Percentiles rank a stretch among this genome's conserved stretches.
Evolutionary conservation across 2,888 invertebrate species (phyloP).

Genomic region (Torymus tubicola): DNA sequence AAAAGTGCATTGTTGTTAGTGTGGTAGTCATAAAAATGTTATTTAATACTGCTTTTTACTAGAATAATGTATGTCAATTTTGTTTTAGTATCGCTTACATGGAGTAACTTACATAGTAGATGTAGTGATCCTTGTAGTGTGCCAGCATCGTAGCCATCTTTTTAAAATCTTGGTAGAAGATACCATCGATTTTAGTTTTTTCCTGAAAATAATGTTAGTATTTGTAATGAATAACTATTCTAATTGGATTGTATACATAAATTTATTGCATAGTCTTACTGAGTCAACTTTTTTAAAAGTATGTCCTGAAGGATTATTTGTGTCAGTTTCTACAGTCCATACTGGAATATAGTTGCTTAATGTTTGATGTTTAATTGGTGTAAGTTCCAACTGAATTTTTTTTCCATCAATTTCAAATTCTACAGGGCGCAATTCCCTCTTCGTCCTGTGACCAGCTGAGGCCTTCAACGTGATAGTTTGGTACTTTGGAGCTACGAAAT

Average conservation of each 20-base stretch:
- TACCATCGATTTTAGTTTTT: slow-evolving; percentile 17
- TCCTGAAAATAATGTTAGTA: too few relatives aligned
- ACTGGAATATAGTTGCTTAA: slow-evolving; percentile 8
- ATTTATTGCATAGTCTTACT: too few relatives aligned
- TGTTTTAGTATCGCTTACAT: too few relatives aligned
- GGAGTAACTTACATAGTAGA: slow-evolving; percentile 50
- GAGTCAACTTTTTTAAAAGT: not conserved
- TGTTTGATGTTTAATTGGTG: not conserved
- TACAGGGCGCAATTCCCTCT: slow-evolving; percentile 34
- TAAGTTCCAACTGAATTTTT: slow-evolving; percentile 28
- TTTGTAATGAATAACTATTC: too few relatives aligned
- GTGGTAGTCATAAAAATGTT: too few relatives aligned
- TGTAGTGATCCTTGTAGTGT: slow-evolving; percentile 33
- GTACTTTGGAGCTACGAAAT: slow-evolving; percentile 32
- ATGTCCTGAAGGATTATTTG: not conserved
- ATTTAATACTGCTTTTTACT: too few relatives aligned
- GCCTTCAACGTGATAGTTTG: not conserved
- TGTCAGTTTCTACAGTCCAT: slow-evolving; percentile 35
- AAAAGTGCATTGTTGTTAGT: too few relatives aligned
- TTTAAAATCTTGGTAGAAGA: slow-evolving; percentile 33
- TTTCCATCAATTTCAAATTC: slow-evolving; percentile 42
- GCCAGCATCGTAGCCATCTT: slow-evolving; percentile 31
- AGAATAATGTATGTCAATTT: too few relatives aligned
- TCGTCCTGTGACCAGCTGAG: not conserved
- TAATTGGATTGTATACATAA: too few relatives aligned